Conservation (phyloP, 2,888 invertebrate genomes). For the Kryphioiulus occultus region DNA sequence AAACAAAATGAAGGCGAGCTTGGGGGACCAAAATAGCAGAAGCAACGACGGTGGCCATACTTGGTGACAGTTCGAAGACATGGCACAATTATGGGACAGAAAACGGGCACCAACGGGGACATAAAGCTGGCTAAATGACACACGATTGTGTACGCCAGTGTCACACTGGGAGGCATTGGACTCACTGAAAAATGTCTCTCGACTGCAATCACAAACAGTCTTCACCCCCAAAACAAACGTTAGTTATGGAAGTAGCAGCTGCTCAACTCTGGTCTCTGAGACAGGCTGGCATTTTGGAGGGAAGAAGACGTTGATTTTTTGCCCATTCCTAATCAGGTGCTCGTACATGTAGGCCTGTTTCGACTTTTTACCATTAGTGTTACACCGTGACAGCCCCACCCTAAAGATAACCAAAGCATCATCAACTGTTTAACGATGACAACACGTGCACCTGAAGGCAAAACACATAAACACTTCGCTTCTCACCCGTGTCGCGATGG, state of each 20-base stretch:
- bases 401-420: constrained; percentile 44
- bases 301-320: background rate
- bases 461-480: constrained; percentile 28
- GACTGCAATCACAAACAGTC: background rate
- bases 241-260: background rate
- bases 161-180: constrained; percentile 24
- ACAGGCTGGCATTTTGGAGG: background rate
- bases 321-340: constrained; percentile 1
- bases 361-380: background rate
- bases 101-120: background rate
- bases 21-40: background rate
- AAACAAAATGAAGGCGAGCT: background rate
- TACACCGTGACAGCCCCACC: constrained; percentile 20
- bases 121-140: background rate
- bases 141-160: background rate
- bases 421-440: constrained; percentile 42
- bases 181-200: background rate
- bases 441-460: constrained; percentile 43
- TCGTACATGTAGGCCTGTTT: constrained; percentile 20
- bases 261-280: constrained; percentile 13
- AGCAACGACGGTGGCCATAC: background rate
- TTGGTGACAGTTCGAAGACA: background rate
- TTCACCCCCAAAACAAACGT: background rate
- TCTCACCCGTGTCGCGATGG: constrained; percentile 11
- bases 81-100: background rate